Conservation (phyloP, 2,888 invertebrate species). For the Troilus luridus region DNA sequence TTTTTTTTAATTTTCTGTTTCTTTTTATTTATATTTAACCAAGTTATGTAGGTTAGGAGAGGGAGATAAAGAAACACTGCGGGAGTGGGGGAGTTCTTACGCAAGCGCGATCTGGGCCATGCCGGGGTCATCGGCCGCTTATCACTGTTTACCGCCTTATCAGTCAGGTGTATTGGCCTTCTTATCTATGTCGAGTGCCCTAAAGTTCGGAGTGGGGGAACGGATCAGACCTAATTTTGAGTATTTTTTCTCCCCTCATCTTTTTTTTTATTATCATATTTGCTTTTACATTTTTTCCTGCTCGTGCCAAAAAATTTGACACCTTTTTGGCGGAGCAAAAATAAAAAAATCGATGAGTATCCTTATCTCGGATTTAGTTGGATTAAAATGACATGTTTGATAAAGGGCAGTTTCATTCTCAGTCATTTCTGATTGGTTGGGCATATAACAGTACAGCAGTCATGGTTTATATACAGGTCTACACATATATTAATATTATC, state of each 20-base stretch:
- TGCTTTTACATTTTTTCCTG: conserved; percentile 4
- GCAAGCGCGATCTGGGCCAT: conserved; percentile 21
- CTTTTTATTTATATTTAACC: conserved; percentile 35
- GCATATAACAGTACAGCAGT: neutral
- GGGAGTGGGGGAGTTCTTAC: conserved; percentile 22
- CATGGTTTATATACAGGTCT: neutral
- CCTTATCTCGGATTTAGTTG: conserved; percentile 24
- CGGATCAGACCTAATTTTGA: conserved; percentile 28
- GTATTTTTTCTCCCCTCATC: neutral
- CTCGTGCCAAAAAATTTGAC: conserved; percentile 27
- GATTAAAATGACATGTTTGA: conserved; percentile 40
- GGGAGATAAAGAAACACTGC: conserved; percentile 15
- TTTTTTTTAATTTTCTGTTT: neutral
- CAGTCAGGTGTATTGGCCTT: conserved; percentile 45
- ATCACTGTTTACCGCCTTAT: conserved; percentile 51
- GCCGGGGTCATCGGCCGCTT: conserved; percentile 48
- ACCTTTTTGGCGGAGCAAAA: neutral
- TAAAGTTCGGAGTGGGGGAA: conserved; percentile 10
- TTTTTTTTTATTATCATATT: conserved; percentile 1
- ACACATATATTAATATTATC: neutral
- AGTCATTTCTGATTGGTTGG: neutral
- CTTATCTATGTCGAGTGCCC: conserved; percentile 8
- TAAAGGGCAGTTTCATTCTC: conserved; percentile 36
- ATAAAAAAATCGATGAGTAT: conserved; percentile 3
- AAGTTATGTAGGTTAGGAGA: conserved; percentile 35